Percentiles rank a stretch among this genome's conserved stretches.
Evolutionary conservation across 2,888 invertebrate species (phyloP).

Genomic region (Lithophane semibrunnea): DNA sequence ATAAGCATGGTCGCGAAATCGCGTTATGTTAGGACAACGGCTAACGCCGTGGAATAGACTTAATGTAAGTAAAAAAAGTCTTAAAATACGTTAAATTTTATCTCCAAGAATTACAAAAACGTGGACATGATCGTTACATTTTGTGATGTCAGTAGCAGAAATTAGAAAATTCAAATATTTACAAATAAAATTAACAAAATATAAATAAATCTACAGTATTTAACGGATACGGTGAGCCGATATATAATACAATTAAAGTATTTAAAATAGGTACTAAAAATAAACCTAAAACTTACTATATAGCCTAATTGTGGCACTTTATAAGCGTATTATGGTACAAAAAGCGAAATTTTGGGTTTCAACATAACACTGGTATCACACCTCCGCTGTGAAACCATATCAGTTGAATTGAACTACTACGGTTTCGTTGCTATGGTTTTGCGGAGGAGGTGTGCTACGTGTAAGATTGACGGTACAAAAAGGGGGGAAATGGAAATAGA

Average conservation of each 20-base stretch:
- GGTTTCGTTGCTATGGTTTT: too few relatives aligned
- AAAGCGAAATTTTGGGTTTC: constrained; percentile 41
- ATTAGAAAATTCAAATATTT: constrained; percentile 58
- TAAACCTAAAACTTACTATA: constrained; percentile 55
- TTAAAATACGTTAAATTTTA: constrained; percentile 54
- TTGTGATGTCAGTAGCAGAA: constrained; percentile 66
- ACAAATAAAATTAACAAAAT: constrained; percentile 65
- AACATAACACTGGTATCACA: background rate
- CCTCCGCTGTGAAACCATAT: too few relatives aligned
- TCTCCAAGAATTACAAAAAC: constrained; percentile 27
- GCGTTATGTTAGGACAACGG: constrained; percentile 13
- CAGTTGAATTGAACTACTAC: too few relatives aligned
- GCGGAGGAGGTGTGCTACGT: too few relatives aligned
- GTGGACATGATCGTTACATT: constrained; percentile 46
- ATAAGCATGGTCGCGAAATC: background rate
- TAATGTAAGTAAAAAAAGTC: constrained; percentile 28
- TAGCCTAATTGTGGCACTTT: constrained; percentile 67
- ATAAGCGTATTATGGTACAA: constrained; percentile 65
- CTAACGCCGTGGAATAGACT: background rate
- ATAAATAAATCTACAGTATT: constrained; percentile 62
- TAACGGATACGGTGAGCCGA: constrained; percentile 50
- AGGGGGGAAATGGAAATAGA: too few relatives aligned
- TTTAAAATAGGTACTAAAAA: constrained; percentile 64
- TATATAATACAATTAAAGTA: constrained; percentile 61
- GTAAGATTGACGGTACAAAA: background rate